A percentile compares a stretch with the other conserved stretches of the same genome.
Evolutionary conservation across 2,888 invertebrate species (phyloP).

Genomic region (Erannis defoliaria): DNA sequence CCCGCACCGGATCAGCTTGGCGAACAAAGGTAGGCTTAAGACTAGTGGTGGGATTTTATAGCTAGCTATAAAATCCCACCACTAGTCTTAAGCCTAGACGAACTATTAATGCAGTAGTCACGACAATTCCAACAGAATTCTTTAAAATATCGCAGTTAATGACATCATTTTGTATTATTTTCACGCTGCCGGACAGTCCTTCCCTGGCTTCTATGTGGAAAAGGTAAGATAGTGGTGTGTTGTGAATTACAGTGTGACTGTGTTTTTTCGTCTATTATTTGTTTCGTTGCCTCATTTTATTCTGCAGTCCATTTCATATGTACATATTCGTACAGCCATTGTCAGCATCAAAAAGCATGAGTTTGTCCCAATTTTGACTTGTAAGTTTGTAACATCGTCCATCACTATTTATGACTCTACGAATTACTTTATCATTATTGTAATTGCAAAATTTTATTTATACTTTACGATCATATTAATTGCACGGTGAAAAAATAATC

Average conservation of each 20-base stretch:
- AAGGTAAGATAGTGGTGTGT: constrained; percentile 71
- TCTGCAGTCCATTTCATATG: neutral
- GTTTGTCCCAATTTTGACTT: neutral
- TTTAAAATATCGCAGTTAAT: neutral
- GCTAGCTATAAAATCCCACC: too few species aligned
- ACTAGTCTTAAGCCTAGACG: too few species aligned
- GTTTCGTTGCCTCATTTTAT: neutral
- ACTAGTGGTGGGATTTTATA: too few species aligned
- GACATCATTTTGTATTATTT: constrained; percentile 61
- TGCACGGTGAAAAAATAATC: too few species aligned
- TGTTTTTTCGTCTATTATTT: constrained; percentile 7
- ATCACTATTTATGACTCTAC: too few species aligned
- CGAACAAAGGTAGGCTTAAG: too few species aligned
- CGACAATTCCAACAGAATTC: neutral
- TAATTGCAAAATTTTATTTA: too few species aligned
- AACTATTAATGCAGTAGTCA: too few species aligned
- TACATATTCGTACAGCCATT: constrained; percentile 26
- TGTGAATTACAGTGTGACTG: constrained; percentile 34
- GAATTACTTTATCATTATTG: too few species aligned
- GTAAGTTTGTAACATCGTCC: too few species aligned
- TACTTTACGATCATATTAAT: too few species aligned
- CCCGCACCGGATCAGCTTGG: too few species aligned
- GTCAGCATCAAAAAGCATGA: neutral
- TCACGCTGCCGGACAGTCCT: constrained; percentile 80
- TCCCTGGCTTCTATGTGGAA: constrained; percentile 83